Percentiles rank a stretch among this genome's conserved stretches.
These are phyloP conservation scores for Polyploca ridens DNA, from an alignment of 2,888 invertebrate genomes.

Conservation along the genomic window DNA sequence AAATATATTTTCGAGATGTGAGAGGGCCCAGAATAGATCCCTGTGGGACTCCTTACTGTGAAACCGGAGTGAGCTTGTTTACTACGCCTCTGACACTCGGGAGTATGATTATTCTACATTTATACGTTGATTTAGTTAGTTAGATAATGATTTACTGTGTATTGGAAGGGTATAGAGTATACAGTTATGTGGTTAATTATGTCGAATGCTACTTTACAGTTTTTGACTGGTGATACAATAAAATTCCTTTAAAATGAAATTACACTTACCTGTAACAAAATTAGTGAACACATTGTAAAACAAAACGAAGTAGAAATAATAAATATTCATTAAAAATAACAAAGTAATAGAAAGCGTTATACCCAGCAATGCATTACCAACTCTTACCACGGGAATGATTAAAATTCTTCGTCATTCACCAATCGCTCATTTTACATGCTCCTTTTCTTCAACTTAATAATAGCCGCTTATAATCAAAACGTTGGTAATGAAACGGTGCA, in stretches of 20 bases:
- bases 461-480: conserved; percentile 52
- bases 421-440: neutral
- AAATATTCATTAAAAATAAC: neutral
- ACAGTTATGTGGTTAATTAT: neutral
- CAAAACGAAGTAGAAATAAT: neutral
- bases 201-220: conserved; percentile 17
- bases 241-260: neutral
- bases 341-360: neutral
- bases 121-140: conserved; percentile 23
- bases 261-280: conserved; percentile 12
- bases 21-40: conserved; percentile 81
- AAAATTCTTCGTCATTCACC: neutral
- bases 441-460: conserved; percentile 4
- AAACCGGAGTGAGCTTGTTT: conserved; percentile 64
- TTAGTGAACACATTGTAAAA: neutral
- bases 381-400: neutral
- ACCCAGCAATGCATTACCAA: conserved; percentile 1
- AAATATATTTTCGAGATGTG: conserved; percentile 63
- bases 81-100: conserved; percentile 54
- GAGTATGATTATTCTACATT: conserved; percentile 18
- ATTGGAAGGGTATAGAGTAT: conserved; percentile 11
- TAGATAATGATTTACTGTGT: conserved; percentile 24
- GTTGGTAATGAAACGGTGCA: conserved; percentile 60
- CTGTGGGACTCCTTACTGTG: conserved; percentile 75
- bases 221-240: conserved; percentile 4